Evolutionary conservation across 2,797 vertebrate species (phyloP), one percentile per base, ranked within the genome.

Genomic region (Lerista edwardsae): DNA sequence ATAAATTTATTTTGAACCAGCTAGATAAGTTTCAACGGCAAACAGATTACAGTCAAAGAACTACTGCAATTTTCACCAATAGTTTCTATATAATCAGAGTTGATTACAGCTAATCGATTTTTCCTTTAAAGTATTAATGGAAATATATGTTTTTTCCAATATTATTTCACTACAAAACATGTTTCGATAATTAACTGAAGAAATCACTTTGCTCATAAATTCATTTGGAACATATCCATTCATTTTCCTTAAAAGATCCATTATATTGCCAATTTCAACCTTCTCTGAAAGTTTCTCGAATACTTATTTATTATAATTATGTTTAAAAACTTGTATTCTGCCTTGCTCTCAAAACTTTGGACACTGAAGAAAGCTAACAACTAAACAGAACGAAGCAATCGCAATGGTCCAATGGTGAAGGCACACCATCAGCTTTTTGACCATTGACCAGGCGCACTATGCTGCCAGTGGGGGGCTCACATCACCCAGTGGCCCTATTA

Each of bases 1-100:
- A n/a, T 41, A 75, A 76, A 92, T 91, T 73, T 86, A 88, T 90
- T 86, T 10, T 51, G 61, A 89, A 92, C 6, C 85, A 88, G 62
- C 3, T 12, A 59, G 29, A 64, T 9, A 88, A 83, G 77, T 78
- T 77, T 88, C 90, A 31, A 0, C 0, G 76, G 83, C 29, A 75
- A 51, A 72, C 29, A 75, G 51, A 72, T 51, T 5, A 67, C 71
- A 57, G 78, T 65, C 62, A 75, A 12, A 80, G 80, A 55, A 76
- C 90, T 85, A 41, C 27, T 31, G 23, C 59, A 31, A 0, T 15
- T 68, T 36, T 59, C 80, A 88, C 89, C 89, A 85, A 80, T 11
- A 69, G 27, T 80, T 89, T 64, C 84, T 6, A 75, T 79, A 89
- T 88, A 89, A 88, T 83, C 84, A 87, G 83, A 88, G 83, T 68